Conservation (phyloP, 2,113 vertebrate genomes). For the Ramphastos sulfuratus region DNA sequence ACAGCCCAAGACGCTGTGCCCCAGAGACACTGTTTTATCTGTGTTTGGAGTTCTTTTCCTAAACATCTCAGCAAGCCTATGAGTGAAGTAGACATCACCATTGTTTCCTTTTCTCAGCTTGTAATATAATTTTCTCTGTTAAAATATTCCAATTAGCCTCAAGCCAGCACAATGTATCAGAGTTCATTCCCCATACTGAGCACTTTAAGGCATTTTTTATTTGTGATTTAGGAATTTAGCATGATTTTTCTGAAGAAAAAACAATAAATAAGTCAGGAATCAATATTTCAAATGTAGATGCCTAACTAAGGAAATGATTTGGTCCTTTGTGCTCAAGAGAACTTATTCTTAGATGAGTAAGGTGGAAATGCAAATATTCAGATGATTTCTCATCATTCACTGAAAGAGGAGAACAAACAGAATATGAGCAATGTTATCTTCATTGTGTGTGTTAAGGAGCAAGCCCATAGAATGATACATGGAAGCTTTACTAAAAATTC, state of each 20-base stretch:
- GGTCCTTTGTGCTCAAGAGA: background rate
- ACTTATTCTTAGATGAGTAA: background rate
- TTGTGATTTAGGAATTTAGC: background rate
- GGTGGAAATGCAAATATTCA: conserved; percentile 30
- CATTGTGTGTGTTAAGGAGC: conserved; percentile 18
- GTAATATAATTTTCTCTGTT: no score
- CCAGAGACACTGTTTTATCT: no score
- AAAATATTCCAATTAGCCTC: no score
- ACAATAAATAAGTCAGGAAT: background rate
- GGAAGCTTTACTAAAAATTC: conserved; percentile 70
- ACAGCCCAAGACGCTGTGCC: no score
- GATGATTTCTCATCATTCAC: conserved; percentile 23
- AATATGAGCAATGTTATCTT: conserved; percentile 31
- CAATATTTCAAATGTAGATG: background rate
- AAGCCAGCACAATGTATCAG: background rate
- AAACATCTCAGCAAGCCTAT: no score
- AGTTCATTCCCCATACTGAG: background rate
- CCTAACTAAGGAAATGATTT: background rate
- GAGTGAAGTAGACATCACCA: no score
- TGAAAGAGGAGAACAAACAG: conserved; percentile 61
- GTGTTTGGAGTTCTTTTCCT: no score
- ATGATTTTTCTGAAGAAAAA: background rate
- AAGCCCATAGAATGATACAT: background rate
- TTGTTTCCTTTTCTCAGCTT: no score
- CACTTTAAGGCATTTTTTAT: background rate